A percentile compares a stretch with the other conserved stretches of the same genome.
phyloP scores from a whole-genome alignment of 2,113 vertebrate species.

The Caranx melampygus region DNA sequence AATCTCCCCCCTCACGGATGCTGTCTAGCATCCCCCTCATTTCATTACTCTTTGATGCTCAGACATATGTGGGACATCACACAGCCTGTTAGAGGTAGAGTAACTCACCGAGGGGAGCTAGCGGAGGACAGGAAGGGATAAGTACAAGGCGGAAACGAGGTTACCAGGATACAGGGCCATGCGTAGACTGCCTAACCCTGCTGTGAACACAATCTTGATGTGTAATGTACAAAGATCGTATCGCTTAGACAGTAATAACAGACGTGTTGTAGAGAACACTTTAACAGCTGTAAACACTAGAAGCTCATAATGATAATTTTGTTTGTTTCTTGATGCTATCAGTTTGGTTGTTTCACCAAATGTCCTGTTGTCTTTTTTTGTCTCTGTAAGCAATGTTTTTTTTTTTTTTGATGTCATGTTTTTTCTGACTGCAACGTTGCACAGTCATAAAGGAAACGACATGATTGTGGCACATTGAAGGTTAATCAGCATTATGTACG shows the following conservation, averaged over 20 bases:
- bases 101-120: conserved; percentile 15
- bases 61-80: conserved; percentile 48
- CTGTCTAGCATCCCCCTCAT: conserved; percentile 1
- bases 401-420: too few species aligned
- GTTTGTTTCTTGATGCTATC: too few species aligned
- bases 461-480: background rate
- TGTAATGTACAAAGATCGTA: background rate
- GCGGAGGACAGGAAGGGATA: conserved; percentile 4
- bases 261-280: background rate
- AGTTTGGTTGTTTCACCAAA: too few species aligned
- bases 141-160: background rate
- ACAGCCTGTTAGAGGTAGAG: conserved; percentile 24
- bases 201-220: background rate
- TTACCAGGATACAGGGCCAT: conserved; percentile 9
- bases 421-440: too few species aligned
- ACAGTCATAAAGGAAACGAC: background rate
- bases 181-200: background rate
- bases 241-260: background rate
- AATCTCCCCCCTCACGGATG: background rate
- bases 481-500: too few species aligned
- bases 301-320: background rate
- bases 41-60: conserved; percentile 38
- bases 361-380: too few species aligned
- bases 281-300: background rate
- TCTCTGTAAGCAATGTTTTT: too few species aligned